Evolutionary conservation across 2,113 vertebrate species (phyloP), one percentile per base, ranked within the genome.

Genomic region (Cygnus buccinator): DNA sequence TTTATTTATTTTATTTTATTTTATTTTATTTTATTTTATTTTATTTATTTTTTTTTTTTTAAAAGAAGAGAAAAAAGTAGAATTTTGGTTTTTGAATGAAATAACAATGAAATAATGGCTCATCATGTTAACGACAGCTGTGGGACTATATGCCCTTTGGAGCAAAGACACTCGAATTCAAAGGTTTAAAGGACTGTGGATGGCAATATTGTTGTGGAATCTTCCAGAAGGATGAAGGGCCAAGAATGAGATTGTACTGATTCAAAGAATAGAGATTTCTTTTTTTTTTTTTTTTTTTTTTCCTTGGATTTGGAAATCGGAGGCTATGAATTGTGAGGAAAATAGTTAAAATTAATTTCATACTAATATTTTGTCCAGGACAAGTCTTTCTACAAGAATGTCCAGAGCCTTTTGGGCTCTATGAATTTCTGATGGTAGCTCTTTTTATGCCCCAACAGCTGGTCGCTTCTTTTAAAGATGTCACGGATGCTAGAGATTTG

Each of bases 401-500:
- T 75, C 18, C 76, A 61, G n/a, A 68, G 35, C 14, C 10, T 58
- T 86, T 94, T 68, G 73, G 43, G 79, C 25, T 37, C 29, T 77
- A 72, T 84, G 48, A 75, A 59, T 92, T 91, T 93, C 62, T 10
- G 5, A 17, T 10, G 5, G 29, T 9, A 82, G n/a, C 7, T 87
- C 35, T 90, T 84, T 73, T 48, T 46, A 46, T 78, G 57, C 61
- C 67, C 41, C 58, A 76, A 72, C 29, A 93, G 43, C 91, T 84
- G 66, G 48, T 14, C 87, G 54, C 26, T 74, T 44, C 81, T 88
- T 89, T 93, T 16, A 91, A 66, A 62, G 58, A 70, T 84, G 52
- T 75, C 88, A 87, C 52, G 58, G 76, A 88, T 94, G 70, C 52
- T 72, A 59, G 57, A 94, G 74, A 84, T 93, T 87, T 52, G 9